These are phyloP conservation scores for Ganaspis sp. DNA, from an alignment of 1,140 invertebrate genomes.

Conservation along the genomic window DNA sequence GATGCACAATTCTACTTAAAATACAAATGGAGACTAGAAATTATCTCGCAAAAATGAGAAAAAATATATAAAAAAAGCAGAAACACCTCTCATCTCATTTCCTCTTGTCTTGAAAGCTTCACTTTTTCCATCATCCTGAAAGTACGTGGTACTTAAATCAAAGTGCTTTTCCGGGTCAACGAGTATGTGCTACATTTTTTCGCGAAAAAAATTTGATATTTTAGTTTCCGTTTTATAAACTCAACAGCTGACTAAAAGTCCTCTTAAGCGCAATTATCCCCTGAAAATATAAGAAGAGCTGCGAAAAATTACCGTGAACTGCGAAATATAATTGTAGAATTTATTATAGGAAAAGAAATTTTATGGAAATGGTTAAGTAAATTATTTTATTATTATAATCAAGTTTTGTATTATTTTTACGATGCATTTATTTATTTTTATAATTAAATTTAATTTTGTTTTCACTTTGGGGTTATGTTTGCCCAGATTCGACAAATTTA, in stretches of 20 bases:
- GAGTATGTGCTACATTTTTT: background rate
- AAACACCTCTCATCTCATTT: constrained; percentile 19
- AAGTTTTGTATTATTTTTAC: too few relatives aligned
- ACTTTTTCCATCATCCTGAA: constrained; percentile 22
- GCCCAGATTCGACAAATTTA: too few relatives aligned
- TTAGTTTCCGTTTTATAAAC: background rate
- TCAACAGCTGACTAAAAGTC: background rate
- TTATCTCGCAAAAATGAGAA: background rate
- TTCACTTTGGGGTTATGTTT: too few relatives aligned
- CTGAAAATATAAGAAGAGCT: too few relatives aligned
- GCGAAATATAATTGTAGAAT: too few relatives aligned
- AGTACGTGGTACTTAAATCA: constrained; percentile 13
- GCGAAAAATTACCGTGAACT: too few relatives aligned
- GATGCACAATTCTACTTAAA: background rate
- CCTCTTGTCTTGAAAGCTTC: constrained; percentile 25
- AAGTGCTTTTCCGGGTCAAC: constrained; percentile 9
- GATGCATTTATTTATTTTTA: too few relatives aligned
- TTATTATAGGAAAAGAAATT: too few relatives aligned
- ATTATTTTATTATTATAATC: too few relatives aligned
- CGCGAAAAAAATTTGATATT: background rate
- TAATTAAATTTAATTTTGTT: too few relatives aligned
- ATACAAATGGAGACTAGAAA: background rate
- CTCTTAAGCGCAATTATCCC: too few relatives aligned
- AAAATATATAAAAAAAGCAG: constrained; percentile 3
- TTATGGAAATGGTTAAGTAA: too few relatives aligned